Conservation (phyloP, 1,140 invertebrate species). For the Thaumatotibia leucotreta region DNA sequence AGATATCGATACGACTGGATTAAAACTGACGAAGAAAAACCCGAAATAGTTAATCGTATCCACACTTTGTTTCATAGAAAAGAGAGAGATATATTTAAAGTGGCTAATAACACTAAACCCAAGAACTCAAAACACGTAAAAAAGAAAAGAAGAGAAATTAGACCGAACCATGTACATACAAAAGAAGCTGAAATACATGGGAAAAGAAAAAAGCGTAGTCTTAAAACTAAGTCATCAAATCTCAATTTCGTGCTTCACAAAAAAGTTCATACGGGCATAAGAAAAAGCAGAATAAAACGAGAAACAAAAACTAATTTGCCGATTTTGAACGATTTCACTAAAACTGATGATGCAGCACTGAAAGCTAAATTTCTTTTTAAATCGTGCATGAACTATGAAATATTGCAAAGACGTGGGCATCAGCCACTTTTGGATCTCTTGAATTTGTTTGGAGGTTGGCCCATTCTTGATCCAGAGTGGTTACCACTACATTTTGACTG, state of each 20-base stretch:
- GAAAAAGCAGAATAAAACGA: slow-evolving; percentile 25
- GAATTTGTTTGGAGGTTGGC: slow-evolving; percentile 89
- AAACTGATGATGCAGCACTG: slow-evolving; percentile 76
- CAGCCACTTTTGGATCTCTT: slow-evolving; percentile 85
- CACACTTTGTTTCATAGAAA: slow-evolving; percentile 51
- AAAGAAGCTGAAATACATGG: background rate
- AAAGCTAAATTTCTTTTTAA: slow-evolving; percentile 89
- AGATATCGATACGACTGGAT: slow-evolving; percentile 18
- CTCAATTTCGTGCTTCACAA: background rate
- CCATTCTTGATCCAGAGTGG: slow-evolving; percentile 83
- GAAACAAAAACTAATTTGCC: slow-evolving; percentile 38
- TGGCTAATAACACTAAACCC: background rate
- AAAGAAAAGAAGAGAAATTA: background rate
- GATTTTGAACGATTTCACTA: slow-evolving; percentile 12
- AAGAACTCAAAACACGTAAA: background rate
- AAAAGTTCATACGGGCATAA: slow-evolving; percentile 14
- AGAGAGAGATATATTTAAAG: background rate
- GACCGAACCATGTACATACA: background rate
- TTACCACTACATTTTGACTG: slow-evolving; percentile 83
- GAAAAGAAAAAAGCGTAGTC: background rate
- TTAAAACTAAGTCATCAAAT: background rate
- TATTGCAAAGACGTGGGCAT: slow-evolving; percentile 82
- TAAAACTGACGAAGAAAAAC: slow-evolving; percentile 23
- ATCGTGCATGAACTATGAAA: slow-evolving; percentile 89
- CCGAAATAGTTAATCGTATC: slow-evolving; percentile 52